phyloP scores from a whole-genome alignment of 2,888 invertebrate genomes.

The Rhamphomyia laevipes region DNA sequence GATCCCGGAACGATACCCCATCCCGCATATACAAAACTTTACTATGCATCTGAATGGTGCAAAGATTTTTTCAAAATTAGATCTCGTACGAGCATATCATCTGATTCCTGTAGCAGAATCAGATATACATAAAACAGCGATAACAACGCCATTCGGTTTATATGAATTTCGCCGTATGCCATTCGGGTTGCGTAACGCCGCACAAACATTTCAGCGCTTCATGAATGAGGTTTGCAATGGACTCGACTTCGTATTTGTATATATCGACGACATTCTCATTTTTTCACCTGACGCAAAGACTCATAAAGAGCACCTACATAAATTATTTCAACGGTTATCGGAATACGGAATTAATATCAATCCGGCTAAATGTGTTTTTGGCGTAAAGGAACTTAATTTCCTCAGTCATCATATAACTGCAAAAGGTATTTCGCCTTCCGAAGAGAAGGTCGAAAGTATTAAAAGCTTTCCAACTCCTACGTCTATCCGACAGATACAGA shows the following conservation, averaged over 20 bases:
- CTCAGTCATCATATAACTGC: not conserved
- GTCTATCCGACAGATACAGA: not conserved
- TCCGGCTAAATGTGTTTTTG: not conserved
- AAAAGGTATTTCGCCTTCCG: not conserved
- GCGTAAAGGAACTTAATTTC: not conserved
- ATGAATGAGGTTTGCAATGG: conserved; percentile 17
- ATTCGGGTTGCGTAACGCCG: conserved; percentile 25
- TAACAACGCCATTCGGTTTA: conserved; percentile 25
- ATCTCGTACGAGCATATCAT: conserved; percentile 18
- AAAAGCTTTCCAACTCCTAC: not conserved
- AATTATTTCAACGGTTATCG: not conserved
- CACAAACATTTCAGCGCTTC: conserved; percentile 24
- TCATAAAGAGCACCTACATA: not conserved
- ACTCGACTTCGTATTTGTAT: not conserved
- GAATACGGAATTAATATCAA: not conserved
- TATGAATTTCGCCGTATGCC: conserved; percentile 23
- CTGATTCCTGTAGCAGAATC: conserved; percentile 7
- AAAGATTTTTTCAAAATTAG: conserved; percentile 3
- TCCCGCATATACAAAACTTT: conserved; percentile 5
- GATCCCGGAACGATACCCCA: conserved; percentile 4
- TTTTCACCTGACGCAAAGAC: not conserved
- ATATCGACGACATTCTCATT: not conserved
- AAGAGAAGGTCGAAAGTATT: not conserved
- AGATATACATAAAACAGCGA: conserved; percentile 7
- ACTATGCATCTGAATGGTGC: not conserved